Percentiles rank a stretch among this genome's conserved stretches.
Conservation (phyloP, 2,888 invertebrate species). For the Frankliniella fusca region DNA sequence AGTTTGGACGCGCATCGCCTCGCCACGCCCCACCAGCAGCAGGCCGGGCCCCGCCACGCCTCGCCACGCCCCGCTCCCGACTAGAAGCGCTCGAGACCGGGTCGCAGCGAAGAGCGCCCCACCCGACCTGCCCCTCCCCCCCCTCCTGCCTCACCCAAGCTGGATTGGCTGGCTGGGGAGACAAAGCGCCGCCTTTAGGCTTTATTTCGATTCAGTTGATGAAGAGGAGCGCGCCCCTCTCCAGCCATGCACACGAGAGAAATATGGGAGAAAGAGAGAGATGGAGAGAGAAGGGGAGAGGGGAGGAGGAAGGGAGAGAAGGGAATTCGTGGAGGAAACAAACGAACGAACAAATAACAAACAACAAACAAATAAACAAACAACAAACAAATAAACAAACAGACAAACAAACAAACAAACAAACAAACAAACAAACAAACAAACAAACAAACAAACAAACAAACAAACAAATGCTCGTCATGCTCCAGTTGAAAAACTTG, state of each 20-base stretch:
- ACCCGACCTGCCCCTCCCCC: neutral
- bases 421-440: neutral
- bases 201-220: too few relatives aligned
- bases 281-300: neutral
- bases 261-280: neutral
- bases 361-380: too few relatives aligned
- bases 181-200: too few relatives aligned
- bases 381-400: too few relatives aligned
- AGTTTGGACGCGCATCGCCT: neutral
- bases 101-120: neutral
- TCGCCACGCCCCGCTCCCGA: neutral
- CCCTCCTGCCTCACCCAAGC: neutral
- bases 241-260: neutral
- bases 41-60: neutral
- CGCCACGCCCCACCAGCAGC: neutral
- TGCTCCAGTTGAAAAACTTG: too few relatives aligned
- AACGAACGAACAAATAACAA: slow-evolving; percentile 3
- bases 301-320: neutral
- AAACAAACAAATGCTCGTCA: too few relatives aligned
- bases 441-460: neutral
- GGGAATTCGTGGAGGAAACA: slow-evolving; percentile 4
- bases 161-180: neutral
- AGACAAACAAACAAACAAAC: too few relatives aligned
- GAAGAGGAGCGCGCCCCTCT: too few relatives aligned
- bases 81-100: too few relatives aligned